These are phyloP conservation scores for Helogale parvula DNA, from an alignment of 2,113 vertebrate genomes.

Conservation along the genomic window DNA sequence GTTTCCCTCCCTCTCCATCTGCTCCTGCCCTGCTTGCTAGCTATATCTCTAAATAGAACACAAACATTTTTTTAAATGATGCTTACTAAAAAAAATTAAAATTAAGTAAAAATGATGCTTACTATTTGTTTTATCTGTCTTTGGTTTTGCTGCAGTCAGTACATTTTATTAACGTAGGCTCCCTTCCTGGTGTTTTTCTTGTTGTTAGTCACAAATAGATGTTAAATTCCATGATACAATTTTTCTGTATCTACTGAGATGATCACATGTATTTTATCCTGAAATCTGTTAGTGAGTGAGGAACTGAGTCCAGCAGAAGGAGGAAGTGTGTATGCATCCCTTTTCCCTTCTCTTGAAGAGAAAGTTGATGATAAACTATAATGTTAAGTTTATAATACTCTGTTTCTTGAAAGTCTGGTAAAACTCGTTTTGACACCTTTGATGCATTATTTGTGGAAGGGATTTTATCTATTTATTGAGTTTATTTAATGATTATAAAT, in stretches of 20 bases:
- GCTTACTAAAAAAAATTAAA: not conserved
- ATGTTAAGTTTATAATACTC: not conserved
- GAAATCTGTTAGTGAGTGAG: not conserved
- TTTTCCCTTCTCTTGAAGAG: not conserved
- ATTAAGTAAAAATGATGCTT: not conserved
- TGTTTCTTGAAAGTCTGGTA: not conserved
- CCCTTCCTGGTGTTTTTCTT: not conserved
- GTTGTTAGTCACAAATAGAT: not conserved
- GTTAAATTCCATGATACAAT: not conserved
- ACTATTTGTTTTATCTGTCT: not conserved
- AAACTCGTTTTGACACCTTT: not conserved
- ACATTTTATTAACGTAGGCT: not conserved
- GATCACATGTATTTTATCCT: not conserved
- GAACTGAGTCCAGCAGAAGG: not conserved
- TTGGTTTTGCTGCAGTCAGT: not conserved
- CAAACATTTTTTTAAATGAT: not conserved
- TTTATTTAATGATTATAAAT: not conserved
- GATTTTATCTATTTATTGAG: not conserved
- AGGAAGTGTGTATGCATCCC: rapidly evolving
- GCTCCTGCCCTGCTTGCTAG: too few relatives aligned
- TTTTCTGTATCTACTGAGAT: not conserved
- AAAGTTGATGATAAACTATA: too few relatives aligned
- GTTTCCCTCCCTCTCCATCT: too few relatives aligned
- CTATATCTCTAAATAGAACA: too few relatives aligned
- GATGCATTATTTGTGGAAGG: not conserved